Conservation (phyloP, 64 coral and sea anemone species). For the Cladopsammia gracilis region DNA sequence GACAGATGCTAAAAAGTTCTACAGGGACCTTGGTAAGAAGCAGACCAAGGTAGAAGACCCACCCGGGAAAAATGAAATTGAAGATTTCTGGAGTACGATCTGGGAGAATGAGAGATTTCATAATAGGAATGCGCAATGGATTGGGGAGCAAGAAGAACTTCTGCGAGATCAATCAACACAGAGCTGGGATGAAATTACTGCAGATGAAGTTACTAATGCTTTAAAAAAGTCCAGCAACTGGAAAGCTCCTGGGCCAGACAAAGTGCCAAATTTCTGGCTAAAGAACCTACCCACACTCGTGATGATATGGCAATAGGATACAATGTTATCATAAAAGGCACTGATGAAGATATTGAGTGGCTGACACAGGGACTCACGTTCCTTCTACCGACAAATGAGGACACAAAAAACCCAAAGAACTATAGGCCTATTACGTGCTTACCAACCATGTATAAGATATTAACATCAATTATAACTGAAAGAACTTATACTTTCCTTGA, state of each 20-base stretch:
- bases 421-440: constrained; percentile 2
- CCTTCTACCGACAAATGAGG: neutral
- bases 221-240: neutral
- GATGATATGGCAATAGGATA: neutral
- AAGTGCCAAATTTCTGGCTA: neutral
- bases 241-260: neutral
- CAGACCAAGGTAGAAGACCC: neutral
- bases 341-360: neutral
- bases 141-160: neutral
- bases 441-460: neutral
- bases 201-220: neutral
- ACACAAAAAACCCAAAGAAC: neutral
- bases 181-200: neutral
- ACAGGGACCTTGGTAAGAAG: neutral
- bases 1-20: constrained; percentile 8
- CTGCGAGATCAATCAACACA: neutral
- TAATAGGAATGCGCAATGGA: neutral
- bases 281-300: neutral
- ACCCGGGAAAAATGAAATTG: neutral
- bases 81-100: constrained; percentile 16
- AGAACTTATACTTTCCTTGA: too few species aligned
- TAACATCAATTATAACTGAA: neutral
- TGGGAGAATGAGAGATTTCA: constrained; percentile 1
- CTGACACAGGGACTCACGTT: neutral
- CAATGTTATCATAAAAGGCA: constrained; percentile 8